Evolutionary conservation across 2,888 invertebrate genomes (phyloP).

Genomic region (Lottia scabra): DNA sequence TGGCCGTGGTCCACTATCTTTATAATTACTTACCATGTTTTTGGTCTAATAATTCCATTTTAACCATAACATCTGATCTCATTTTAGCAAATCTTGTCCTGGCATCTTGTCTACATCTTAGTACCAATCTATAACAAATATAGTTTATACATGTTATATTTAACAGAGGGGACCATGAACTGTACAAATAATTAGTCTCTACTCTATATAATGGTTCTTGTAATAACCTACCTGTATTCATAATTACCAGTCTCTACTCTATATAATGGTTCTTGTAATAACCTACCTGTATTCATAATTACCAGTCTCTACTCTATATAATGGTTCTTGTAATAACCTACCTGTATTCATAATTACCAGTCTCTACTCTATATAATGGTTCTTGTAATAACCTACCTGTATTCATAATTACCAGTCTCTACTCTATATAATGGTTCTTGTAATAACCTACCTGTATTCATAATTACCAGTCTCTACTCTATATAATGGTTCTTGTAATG

Average conservation of each 20-base stretch:
- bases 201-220: too few relatives aligned
- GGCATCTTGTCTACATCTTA: slow-evolving; percentile 96
- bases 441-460: slow-evolving; percentile 82
- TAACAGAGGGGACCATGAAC: too few relatives aligned
- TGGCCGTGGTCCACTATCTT: too few relatives aligned
- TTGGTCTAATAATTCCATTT: slow-evolving; percentile 95
- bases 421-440: too few relatives aligned
- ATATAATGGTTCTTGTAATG: slow-evolving; percentile 93
- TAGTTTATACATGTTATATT: too few relatives aligned
- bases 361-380: slow-evolving; percentile 96
- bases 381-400: slow-evolving; percentile 89
- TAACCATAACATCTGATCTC: slow-evolving; percentile 86
- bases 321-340: slow-evolving; percentile 45
- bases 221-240: slow-evolving; percentile 82
- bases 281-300: slow-evolving; percentile 95
- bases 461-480: slow-evolving; percentile 99
- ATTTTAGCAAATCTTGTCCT: slow-evolving; percentile 82
- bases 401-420: slow-evolving; percentile 99
- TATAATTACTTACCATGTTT: slow-evolving; percentile 80
- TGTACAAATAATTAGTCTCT: background rate
- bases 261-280: slow-evolving; percentile 92
- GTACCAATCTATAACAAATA: slow-evolving; percentile 77
- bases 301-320: slow-evolving; percentile 98
- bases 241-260: slow-evolving; percentile 99
- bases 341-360: slow-evolving; percentile 99